Percentiles rank a stretch among this genome's conserved stretches.
phyloP scores from a whole-genome alignment of 35 echinoderm and acorn worm genomes.

The Chiridota heheva region DNA sequence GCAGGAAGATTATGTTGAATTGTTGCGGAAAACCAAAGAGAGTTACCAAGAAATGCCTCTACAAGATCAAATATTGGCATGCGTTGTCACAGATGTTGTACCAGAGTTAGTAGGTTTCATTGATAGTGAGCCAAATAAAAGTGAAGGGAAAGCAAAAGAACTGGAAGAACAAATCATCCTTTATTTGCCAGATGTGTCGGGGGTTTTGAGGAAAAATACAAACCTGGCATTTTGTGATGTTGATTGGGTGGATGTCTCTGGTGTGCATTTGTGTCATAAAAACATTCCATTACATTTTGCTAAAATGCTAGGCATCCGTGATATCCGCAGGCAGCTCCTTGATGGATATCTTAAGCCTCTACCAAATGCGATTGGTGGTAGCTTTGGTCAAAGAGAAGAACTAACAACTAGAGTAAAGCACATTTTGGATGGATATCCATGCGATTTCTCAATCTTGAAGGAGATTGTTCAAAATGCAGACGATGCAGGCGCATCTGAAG shows the following conservation, averaged over 20 bases:
- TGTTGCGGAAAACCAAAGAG: slow-evolving; percentile 2
- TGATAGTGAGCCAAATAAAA: neutral
- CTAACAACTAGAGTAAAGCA: slow-evolving; percentile 64
- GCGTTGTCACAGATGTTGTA: neutral
- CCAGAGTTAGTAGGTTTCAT: neutral
- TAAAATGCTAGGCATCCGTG: slow-evolving; percentile 16
- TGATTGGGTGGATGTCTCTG: neutral
- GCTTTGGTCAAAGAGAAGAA: slow-evolving; percentile 78
- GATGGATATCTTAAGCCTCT: neutral
- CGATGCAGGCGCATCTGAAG: slow-evolving; percentile 77
- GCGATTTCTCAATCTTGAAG: slow-evolving; percentile 62
- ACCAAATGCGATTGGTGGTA: neutral
- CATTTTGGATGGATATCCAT: slow-evolving; percentile 62
- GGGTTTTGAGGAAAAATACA: neutral
- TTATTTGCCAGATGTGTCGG: slow-evolving; percentile 32
- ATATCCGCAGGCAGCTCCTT: slow-evolving; percentile 34
- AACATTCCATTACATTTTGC: slow-evolving; percentile 22
- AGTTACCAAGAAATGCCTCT: neutral
- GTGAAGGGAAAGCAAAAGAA: neutral
- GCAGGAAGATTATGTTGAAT: slow-evolving; percentile 27
- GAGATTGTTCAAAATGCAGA: slow-evolving; percentile 93
- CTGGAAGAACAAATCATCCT: neutral
- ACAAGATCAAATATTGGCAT: neutral
- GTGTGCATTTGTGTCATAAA: slow-evolving; percentile 8
- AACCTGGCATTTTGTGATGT: slow-evolving; percentile 34